phyloP scores from a whole-genome alignment of 37 sponge, comb jelly and placozoan genomes.

The Tethya wilhelma region DNA sequence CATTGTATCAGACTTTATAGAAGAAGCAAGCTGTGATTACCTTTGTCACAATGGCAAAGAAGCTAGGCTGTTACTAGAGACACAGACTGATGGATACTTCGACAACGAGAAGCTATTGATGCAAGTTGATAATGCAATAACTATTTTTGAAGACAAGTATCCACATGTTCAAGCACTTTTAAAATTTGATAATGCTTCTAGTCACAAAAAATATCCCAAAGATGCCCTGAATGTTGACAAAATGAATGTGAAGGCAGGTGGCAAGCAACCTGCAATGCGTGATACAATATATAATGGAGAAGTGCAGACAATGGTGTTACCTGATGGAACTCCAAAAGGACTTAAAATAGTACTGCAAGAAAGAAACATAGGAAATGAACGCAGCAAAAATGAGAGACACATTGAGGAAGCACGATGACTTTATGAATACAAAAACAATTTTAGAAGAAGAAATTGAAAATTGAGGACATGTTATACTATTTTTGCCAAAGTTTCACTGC shows the following conservation, averaged over 20 bases:
- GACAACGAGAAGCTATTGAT: too few relatives aligned
- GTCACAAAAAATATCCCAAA: too few relatives aligned
- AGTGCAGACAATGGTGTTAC: conserved; percentile 43
- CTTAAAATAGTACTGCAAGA: too few relatives aligned
- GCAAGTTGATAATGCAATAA: conserved; percentile 23
- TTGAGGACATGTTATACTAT: conserved; percentile 32
- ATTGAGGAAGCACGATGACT: conserved; percentile 37
- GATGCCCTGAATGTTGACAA: conserved; percentile 30
- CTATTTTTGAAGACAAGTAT: conserved; percentile 24
- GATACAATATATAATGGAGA: conserved; percentile 55
- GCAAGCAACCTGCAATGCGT: conserved; percentile 45
- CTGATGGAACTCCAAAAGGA: too few relatives aligned
- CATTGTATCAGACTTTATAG: conserved; percentile 73
- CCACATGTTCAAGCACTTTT: too few relatives aligned
- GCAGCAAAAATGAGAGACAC: conserved; percentile 38
- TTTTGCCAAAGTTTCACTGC: conserved; percentile 60
- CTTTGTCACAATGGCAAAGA: too few relatives aligned
- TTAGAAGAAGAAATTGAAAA: not conserved
- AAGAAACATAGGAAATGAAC: too few relatives aligned
- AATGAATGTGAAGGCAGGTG: conserved; percentile 68
- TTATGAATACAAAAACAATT: not conserved
- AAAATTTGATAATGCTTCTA: too few relatives aligned
- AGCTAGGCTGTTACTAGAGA: not conserved
- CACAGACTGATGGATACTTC: conserved; percentile 41
- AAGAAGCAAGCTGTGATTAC: conserved; percentile 47